Percentiles rank a stretch among this genome's conserved stretches.
Conservation (phyloP, 2,888 invertebrate genomes). For the Hirtodrosophila confusa region DNA sequence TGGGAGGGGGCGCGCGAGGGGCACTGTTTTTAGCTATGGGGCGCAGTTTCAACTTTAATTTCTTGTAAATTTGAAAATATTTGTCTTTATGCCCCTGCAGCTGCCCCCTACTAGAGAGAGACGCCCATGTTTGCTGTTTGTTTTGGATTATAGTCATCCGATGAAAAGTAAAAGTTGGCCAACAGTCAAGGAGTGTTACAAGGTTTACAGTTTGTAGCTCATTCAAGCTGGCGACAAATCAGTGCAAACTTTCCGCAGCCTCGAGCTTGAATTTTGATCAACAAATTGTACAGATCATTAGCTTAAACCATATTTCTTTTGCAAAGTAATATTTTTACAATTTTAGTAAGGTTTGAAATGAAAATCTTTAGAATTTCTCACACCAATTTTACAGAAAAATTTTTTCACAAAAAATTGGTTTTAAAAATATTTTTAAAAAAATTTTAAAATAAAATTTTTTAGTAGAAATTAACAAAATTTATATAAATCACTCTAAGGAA, state of each 20-base stretch:
- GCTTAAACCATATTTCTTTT: neutral
- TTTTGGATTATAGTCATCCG: conserved; percentile 49
- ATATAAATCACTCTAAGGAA: too few relatives aligned
- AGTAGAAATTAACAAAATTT: too few relatives aligned
- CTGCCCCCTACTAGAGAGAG: neutral
- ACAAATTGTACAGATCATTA: neutral
- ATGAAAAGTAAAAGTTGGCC: conserved; percentile 55
- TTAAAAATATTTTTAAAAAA: too few relatives aligned
- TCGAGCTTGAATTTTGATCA: neutral
- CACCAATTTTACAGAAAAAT: too few relatives aligned
- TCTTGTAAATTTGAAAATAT: conserved; percentile 54
- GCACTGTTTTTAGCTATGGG: neutral
- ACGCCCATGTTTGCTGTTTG: conserved; percentile 21
- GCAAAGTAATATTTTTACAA: too few relatives aligned
- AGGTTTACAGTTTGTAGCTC: conserved; percentile 3
- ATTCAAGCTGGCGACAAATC: conserved; percentile 12
- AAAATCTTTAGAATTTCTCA: too few relatives aligned
- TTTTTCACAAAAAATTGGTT: too few relatives aligned
- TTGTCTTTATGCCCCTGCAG: conserved; percentile 31
- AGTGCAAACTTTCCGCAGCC: conserved; percentile 1
- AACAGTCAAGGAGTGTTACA: conserved; percentile 2
- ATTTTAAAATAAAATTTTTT: too few relatives aligned
- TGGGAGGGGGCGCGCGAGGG: neutral
- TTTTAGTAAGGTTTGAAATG: too few relatives aligned
- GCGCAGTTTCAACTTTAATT: conserved; percentile 37